Percentiles rank a stretch among this genome's conserved stretches.
phyloP scores from a whole-genome alignment of 1,140 invertebrate species.

The Saccostrea glomerata region DNA sequence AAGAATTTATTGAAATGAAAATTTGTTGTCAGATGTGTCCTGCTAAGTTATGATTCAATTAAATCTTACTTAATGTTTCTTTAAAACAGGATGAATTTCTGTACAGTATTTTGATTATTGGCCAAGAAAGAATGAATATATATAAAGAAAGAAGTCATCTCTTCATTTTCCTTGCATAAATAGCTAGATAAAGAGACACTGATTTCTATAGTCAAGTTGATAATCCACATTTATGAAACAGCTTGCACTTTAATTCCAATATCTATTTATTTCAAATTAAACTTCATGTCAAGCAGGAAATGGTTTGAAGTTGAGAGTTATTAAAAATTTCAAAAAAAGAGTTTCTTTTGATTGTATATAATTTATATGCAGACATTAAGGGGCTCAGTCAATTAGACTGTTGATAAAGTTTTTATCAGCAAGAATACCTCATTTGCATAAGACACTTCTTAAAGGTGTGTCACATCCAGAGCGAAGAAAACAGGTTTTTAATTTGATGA shows the following conservation, averaged over 20 bases:
- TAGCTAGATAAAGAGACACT: conserved; percentile 41
- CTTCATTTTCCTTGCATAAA: conserved; percentile 39
- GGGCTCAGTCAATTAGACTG: conserved; percentile 41
- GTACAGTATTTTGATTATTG: conserved; percentile 27
- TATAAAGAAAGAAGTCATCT: background rate
- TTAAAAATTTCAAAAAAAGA: background rate
- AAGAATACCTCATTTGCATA: conserved; percentile 36
- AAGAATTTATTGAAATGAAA: conserved; percentile 37
- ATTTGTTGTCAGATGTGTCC: conserved; percentile 18
- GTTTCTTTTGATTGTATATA: background rate
- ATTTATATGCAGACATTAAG: conserved; percentile 29
- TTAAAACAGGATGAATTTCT: conserved; percentile 39
- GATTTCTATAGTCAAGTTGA: conserved; percentile 26
- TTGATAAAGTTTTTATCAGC: conserved; percentile 25
- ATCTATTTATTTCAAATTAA: conserved; percentile 46
- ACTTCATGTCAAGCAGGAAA: conserved; percentile 22
- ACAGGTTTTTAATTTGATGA: conserved; percentile 44
- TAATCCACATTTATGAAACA: conserved; percentile 45
- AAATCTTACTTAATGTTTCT: conserved; percentile 42
- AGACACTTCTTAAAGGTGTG: conserved; percentile 41
- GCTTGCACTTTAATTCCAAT: conserved; percentile 43
- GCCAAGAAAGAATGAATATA: conserved; percentile 21
- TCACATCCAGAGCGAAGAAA: conserved; percentile 36
- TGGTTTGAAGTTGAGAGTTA: conserved; percentile 34
- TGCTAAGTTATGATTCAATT: conserved; percentile 33